A percentile compares a stretch with the other conserved stretches of the same genome.
These are phyloP conservation scores for Spinibarbus caldwelli DNA, from an alignment of 2,797 vertebrate genomes.

Conservation along the genomic window DNA sequence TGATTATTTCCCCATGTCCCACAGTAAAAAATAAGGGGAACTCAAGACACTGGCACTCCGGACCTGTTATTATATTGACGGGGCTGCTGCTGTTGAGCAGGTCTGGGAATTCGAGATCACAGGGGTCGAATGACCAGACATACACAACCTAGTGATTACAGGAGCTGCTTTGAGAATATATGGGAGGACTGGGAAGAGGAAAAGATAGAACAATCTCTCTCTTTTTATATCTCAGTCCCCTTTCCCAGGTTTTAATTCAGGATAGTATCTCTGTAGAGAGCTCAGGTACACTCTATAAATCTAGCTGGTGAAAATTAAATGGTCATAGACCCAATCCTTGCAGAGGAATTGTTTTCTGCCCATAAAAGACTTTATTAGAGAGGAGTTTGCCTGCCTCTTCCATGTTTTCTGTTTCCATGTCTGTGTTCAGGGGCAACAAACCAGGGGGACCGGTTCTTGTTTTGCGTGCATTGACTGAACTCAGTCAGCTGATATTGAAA, in stretches of 20 bases:
- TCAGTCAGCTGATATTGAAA: not conserved
- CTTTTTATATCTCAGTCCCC: slow-evolving; percentile 7
- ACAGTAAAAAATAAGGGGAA: slow-evolving; percentile 44
- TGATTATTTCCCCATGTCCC: slow-evolving; percentile 62
- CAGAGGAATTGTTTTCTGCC: slow-evolving; percentile 73
- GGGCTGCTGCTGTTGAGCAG: slow-evolving; percentile 28
- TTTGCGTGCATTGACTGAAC: not conserved
- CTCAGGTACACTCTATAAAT: slow-evolving; percentile 62
- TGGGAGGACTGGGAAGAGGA: slow-evolving; percentile 20
- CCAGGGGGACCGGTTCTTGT: not conserved
- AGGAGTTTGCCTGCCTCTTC: slow-evolving; percentile 40
- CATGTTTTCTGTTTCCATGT: slow-evolving; percentile 4
- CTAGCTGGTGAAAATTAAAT: slow-evolving; percentile 73
- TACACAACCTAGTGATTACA: slow-evolving; percentile 46
- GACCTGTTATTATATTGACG: slow-evolving; percentile 62
- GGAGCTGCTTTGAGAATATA: slow-evolving; percentile 44
- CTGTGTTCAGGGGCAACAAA: not conserved
- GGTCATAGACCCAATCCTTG: slow-evolving; percentile 73
- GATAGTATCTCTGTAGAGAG: slow-evolving; percentile 56
- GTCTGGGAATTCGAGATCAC: slow-evolving; percentile 36
- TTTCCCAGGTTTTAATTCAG: slow-evolving; percentile 50
- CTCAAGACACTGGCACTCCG: slow-evolving; percentile 49
- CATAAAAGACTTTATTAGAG: slow-evolving; percentile 68
- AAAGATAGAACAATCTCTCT: slow-evolving; percentile 16
- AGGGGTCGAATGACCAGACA: slow-evolving; percentile 43